phyloP scores from a whole-genome alignment of 1,140 invertebrate species.

The Microvelia longipes region DNA sequence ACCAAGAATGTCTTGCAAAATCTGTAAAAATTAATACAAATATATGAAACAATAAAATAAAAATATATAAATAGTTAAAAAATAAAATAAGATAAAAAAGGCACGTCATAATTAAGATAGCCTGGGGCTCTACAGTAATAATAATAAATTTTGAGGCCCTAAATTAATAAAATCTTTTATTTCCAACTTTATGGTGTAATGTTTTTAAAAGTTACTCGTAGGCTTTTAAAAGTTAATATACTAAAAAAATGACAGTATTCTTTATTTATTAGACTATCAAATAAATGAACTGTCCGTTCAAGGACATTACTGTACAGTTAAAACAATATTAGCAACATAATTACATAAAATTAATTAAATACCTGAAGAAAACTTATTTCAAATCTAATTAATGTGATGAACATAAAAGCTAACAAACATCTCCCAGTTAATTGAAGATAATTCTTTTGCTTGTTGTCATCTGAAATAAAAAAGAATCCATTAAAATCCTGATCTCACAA shows the following conservation, averaged over 20 bases:
- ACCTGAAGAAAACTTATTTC: slow-evolving; percentile 82
- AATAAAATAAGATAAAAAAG: neutral
- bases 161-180: too few species aligned
- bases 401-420: slow-evolving; percentile 95
- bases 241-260: too few species aligned
- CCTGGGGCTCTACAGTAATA: too few species aligned
- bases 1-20: slow-evolving; percentile 80
- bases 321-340: too few species aligned
- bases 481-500: neutral
- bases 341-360: slow-evolving; percentile 10
- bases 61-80: neutral
- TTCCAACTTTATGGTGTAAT: too few species aligned
- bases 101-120: neutral
- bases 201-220: too few species aligned
- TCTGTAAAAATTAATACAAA: slow-evolving; percentile 34
- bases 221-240: too few species aligned
- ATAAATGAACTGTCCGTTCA: too few species aligned
- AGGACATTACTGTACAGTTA: too few species aligned
- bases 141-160: too few species aligned
- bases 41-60: slow-evolving; percentile 8
- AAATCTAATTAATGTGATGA: slow-evolving; percentile 86
- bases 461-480: slow-evolving; percentile 22
- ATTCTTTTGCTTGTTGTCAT: slow-evolving; percentile 95
- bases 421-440: slow-evolving; percentile 91
- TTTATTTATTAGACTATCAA: too few species aligned